Conservation (phyloP, 2,113 vertebrate species). For the Oreochromis tanganicae region DNA sequence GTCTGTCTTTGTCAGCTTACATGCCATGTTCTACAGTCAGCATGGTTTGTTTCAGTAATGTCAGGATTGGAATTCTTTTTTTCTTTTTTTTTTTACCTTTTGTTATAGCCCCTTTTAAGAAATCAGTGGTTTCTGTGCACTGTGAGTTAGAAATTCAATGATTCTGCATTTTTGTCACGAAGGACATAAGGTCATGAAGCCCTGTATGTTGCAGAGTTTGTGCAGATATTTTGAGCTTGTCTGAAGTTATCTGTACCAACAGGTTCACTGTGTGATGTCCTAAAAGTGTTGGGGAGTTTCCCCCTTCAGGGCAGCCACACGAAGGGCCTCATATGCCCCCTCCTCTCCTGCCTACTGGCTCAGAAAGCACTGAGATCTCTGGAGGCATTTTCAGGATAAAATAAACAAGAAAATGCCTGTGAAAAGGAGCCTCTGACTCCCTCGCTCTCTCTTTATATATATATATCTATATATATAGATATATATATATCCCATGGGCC, state of each 20-base stretch:
- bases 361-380: slow-evolving; percentile 33
- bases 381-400: slow-evolving; percentile 36
- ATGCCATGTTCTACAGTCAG: background rate
- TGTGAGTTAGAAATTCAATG: background rate
- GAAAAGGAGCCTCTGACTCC: slow-evolving; percentile 21
- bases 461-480: background rate
- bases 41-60: background rate
- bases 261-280: slow-evolving; percentile 28
- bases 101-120: background rate
- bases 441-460: background rate
- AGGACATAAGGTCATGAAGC: background rate
- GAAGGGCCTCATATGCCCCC: slow-evolving; percentile 7
- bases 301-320: slow-evolving; percentile 9
- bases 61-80: background rate
- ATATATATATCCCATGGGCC: background rate
- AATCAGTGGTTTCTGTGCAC: background rate
- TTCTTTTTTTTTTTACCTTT: background rate
- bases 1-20: background rate
- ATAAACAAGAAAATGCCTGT: slow-evolving; percentile 42
- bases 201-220: background rate
- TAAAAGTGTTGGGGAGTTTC: slow-evolving; percentile 28
- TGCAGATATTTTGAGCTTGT: background rate
- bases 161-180: background rate
- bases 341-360: background rate
- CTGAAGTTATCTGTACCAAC: background rate